Conservation (phyloP, 1,140 invertebrate genomes). For the Danaus melanippus region DNA sequence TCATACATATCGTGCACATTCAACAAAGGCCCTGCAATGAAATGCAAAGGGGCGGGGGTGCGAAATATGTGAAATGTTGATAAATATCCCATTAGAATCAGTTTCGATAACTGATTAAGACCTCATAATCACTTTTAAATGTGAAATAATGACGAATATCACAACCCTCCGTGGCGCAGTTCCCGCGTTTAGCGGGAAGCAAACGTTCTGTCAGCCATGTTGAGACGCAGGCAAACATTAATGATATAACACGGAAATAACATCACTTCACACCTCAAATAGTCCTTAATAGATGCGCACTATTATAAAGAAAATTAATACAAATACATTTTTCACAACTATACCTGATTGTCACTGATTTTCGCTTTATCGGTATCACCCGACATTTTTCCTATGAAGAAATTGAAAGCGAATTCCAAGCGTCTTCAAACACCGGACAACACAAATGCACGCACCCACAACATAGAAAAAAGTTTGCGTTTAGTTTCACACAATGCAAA, state of each 20-base stretch:
- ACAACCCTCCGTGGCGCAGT: conserved; percentile 70
- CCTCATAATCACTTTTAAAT: conserved; percentile 63
- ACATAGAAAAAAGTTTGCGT: conserved; percentile 62
- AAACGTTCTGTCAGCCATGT: conserved; percentile 73
- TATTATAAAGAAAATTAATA: conserved; percentile 56
- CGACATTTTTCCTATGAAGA: conserved; percentile 72
- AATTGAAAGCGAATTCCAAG: conserved; percentile 73
- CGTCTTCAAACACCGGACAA: conserved; percentile 72
- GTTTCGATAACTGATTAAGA: conserved; percentile 65
- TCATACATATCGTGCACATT: conserved; percentile 69
- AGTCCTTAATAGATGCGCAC: conserved; percentile 54
- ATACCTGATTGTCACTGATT: conserved; percentile 73
- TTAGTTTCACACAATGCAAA: conserved; percentile 26
- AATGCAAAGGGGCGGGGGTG: conserved; percentile 72
- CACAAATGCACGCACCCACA: conserved; percentile 69
- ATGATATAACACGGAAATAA: conserved; percentile 72
- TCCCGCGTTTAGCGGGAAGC: conserved; percentile 73
- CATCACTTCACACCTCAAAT: conserved; percentile 58
- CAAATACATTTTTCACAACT: conserved; percentile 62
- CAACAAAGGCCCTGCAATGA: conserved; percentile 71
- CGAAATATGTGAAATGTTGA: conserved; percentile 64
- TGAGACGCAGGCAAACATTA: conserved; percentile 73
- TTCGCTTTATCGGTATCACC: conserved; percentile 73
- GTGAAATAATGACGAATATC: conserved; percentile 57
- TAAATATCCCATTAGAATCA: conserved; percentile 64